Conservation (phyloP, 1,140 invertebrate species). For the Battus philenor region DNA sequence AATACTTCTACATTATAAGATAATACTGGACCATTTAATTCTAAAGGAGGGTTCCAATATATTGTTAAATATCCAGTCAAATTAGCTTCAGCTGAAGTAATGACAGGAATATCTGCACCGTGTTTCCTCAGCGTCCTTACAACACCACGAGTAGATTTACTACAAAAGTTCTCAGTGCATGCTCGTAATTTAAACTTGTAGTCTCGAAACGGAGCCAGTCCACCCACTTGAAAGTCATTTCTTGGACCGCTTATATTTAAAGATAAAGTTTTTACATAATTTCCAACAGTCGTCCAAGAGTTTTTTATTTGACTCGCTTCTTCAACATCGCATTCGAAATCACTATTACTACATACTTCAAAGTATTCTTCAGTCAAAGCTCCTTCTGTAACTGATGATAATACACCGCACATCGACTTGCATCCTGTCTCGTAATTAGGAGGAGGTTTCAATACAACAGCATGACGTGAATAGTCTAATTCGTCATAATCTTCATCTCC, state of each 20-base stretch:
- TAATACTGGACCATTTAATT: constrained; percentile 52
- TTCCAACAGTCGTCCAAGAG: constrained; percentile 24
- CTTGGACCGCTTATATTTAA: constrained; percentile 37
- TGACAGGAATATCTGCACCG: constrained; percentile 40
- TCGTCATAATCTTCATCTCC: constrained; percentile 31
- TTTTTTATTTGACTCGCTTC: constrained; percentile 29
- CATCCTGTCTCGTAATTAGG: constrained; percentile 50
- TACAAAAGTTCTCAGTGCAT: constrained; percentile 40
- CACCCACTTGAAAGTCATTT: constrained; percentile 41
- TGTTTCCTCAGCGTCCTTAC: constrained; percentile 46
- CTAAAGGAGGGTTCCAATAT: constrained; percentile 46
- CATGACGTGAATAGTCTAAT: constrained; percentile 48
- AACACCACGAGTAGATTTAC: constrained; percentile 36
- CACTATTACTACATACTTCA: constrained; percentile 41
- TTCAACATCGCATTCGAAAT: constrained; percentile 31
- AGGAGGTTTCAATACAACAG: constrained; percentile 52
- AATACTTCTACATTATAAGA: constrained; percentile 49
- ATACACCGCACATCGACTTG: constrained; percentile 56
- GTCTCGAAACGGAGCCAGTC: constrained; percentile 54
- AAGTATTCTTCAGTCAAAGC: constrained; percentile 55
- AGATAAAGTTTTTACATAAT: constrained; percentile 32
- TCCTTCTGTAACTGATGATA: constrained; percentile 44
- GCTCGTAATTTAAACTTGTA: constrained; percentile 56
- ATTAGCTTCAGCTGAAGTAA: constrained; percentile 23
- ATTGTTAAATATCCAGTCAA: constrained; percentile 33